Evolutionary conservation across 2,888 invertebrate species (phyloP), one percentile per base, ranked within the genome.

Genomic region (Eupithecia centaureata): DNA sequence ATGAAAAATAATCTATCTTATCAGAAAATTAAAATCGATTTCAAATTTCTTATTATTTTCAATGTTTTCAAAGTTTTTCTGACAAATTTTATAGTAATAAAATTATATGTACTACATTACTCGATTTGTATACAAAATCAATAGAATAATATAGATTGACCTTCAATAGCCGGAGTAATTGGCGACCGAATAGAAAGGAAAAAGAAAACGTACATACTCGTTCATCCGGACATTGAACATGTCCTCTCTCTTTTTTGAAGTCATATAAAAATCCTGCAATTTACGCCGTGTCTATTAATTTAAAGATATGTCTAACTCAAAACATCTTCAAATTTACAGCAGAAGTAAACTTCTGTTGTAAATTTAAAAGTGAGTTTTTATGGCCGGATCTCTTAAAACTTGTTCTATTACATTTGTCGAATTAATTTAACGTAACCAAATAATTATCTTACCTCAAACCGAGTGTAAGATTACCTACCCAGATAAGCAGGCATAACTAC

Each of bases 401-500:
- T 18, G 18, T 18, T 2, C n/a, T 1, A 15, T 38, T 8, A 42
- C 18, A 10, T 42, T 18, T 18, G 38, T 51, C 13, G 1, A 27
- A 47, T 22, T 10, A 47, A 47, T 15, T 27, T 0, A 56, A n/a
- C 18, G 10, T 7, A n/a, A 18, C 32, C 3, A 32, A 18, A 56
- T 18, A 56, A 32, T 32, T 28, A 18, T 22, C 27, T 56, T 25
- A 25, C 10, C 51, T 25, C 13, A 30, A 56, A 30, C 18, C 54
- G 15, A 27, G 28, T 54, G 32, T 18, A 56, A n/a, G 12, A 30
- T 30, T 56, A 54, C 15, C 18, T 38, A 30, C 25, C 25, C 52
- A 47, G 10, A 47, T 47, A 63, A 54, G 35, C 57, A 33, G n/a
- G 52, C 32, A 57, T 38, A 61, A n/a, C n/a, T n/a, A n/a, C n/a